These are phyloP conservation scores for Podotricha telesiphe DNA, from an alignment of 2,888 invertebrate genomes.

Conservation along the genomic window DNA sequence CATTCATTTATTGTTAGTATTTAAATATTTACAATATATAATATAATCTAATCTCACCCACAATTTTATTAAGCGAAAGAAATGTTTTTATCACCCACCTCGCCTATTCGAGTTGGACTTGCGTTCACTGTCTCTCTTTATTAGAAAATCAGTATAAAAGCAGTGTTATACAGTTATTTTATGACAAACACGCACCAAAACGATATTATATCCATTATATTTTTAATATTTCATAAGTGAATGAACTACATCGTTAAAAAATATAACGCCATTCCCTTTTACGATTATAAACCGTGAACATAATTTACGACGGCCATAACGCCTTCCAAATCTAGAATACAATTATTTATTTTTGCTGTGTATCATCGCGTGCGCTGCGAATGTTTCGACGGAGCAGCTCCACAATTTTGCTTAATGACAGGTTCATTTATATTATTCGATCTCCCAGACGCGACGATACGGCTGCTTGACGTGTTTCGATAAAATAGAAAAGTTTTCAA, in stretches of 20 bases:
- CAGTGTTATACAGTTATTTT: background rate
- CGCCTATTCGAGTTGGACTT: no score
- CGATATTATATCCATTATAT: constrained; percentile 21
- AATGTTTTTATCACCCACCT: no score
- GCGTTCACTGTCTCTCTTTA: background rate
- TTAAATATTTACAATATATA: no score
- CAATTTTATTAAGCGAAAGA: no score
- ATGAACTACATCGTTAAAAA: constrained; percentile 19
- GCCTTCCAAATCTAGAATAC: constrained; percentile 27
- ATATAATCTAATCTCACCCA: no score
- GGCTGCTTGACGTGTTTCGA: constrained; percentile 36
- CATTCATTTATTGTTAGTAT: no score
- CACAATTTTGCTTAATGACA: constrained; percentile 63
- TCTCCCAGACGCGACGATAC: constrained; percentile 47
- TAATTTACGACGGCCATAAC: constrained; percentile 16
- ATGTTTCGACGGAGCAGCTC: constrained; percentile 49
- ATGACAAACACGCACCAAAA: background rate
- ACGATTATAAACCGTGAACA: constrained; percentile 23
- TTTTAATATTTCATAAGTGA: constrained; percentile 8
- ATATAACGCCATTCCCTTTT: constrained; percentile 21
- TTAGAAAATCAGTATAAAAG: no score
- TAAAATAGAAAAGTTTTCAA: background rate
- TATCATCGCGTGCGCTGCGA: constrained; percentile 49
- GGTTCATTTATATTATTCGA: constrained; percentile 64
- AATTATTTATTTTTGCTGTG: constrained; percentile 33